These are phyloP conservation scores for Harpalus rubripes DNA, from an alignment of 2,888 invertebrate genomes.

Conservation along the genomic window DNA sequence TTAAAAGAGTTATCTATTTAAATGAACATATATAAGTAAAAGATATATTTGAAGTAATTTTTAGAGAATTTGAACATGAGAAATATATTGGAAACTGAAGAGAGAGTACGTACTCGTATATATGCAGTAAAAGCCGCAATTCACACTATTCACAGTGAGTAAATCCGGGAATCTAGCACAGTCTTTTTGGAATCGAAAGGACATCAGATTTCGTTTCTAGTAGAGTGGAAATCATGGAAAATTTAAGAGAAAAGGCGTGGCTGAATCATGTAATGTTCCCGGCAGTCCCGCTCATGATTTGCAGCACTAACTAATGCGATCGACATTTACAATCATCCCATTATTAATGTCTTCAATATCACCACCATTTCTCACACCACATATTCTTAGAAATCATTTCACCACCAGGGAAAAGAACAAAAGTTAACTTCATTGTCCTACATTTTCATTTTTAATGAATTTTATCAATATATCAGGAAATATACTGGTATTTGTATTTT, in stretches of 20 bases:
- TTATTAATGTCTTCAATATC: slow-evolving; percentile 50
- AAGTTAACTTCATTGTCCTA: background rate
- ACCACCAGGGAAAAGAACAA: background rate
- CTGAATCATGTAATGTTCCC: slow-evolving; percentile 40
- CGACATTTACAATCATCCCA: slow-evolving; percentile 53
- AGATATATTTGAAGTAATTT: no score
- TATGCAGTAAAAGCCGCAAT: background rate
- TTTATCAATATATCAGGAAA: background rate
- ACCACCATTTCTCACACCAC: slow-evolving; percentile 8
- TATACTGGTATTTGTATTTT: no score
- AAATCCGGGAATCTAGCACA: background rate
- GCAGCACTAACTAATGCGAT: slow-evolving; percentile 56
- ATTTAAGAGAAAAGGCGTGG: slow-evolving; percentile 45
- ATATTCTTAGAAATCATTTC: slow-evolving; percentile 10
- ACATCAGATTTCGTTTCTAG: slow-evolving; percentile 8
- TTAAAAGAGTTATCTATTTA: no score
- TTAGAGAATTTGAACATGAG: no score
- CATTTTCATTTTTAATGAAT: background rate
- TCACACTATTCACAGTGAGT: background rate
- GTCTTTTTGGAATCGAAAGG: slow-evolving; percentile 8
- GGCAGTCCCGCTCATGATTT: slow-evolving; percentile 38
- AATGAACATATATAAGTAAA: no score
- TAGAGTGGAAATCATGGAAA: slow-evolving; percentile 18
- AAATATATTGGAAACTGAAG: no score
- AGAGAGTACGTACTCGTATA: background rate